Evolutionary conservation across 2,888 invertebrate species (phyloP), one percentile per base, ranked within the genome.

Genomic region (Hyposoter dolosus): DNA sequence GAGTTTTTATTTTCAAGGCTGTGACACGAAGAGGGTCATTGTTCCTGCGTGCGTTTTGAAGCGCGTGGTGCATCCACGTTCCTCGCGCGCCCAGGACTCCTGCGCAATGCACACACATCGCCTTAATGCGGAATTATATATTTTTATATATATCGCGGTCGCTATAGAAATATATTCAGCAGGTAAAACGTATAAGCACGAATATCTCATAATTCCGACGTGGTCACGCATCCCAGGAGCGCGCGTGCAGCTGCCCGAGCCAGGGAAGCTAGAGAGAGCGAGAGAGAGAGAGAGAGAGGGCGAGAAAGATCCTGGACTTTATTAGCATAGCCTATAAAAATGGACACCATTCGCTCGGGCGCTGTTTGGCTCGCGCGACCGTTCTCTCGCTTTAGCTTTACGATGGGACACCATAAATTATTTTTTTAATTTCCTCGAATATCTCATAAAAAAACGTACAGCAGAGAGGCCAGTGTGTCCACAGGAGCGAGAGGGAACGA

Each of bases 251-350:
- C 93, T 92, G 93, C 92, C 81, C 66, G 40, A 23, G 90, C 83
- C 88, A 69, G 69, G 43, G 40, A 72, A 19, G 50, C 3, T 9
- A 4, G 69, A 9, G 40, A 53, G 66, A 43, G 60, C 66, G 3
- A 66, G 19, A 63, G 68, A 60, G 45, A 68, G 19, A 75, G 75
- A 72, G 63, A 50, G 71, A 32, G 7, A 66, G 63, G 66, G 74
- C 28, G 74, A 74, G 32, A 74, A n/a, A 81, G 81, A 81, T 60
- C 86, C 85, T 84, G 82, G 87, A 90, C 91, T 93, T 93, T 93
- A 93, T 93, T 93, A 93, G 93, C 93, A 93, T 93, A 93, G 87
- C 90, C 92, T 93, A 92, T 93, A 93, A 93, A 93, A 93, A 93
- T 93, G 93, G 90, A 90, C 90, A 90, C 89, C 89, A 88, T 85